Base-by-base conservation (phyloP, 2,113 vertebrate species). In the Triplophysa siluroides region DNA sequence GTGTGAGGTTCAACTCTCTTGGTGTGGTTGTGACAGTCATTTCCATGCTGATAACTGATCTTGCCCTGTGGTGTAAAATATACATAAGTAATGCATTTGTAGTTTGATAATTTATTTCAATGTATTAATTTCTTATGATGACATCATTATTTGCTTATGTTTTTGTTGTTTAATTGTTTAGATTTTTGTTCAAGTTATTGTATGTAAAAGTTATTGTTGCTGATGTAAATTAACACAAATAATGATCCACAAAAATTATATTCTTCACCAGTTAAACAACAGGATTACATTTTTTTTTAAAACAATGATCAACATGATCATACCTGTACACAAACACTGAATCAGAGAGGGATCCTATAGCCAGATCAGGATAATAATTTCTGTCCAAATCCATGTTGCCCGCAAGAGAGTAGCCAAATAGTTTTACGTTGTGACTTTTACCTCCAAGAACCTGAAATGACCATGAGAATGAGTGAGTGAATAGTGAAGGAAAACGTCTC, bases 331-430 rank as follows among this genome's bases (percentile, higher is more conserved):
- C 84, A 6, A 91, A 93, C 2, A 98, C 92, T 21, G 94, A 89
- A 85, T 99, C 96, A 11, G 96, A 96, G 61, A 99, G 94, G 12
- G 97, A 97, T 41, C 98, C 98, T 8, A 99, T 90, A 69, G 96
- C 97, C 87, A 99, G 80, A 81, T 99, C 98, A 18, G 96, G 96
- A 85, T 98, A 98, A 45, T 90, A 88, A 89, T 99, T 99, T 85
- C 61, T 87, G 84, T 99, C 98, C 86, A 99, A 88, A 88, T 99
- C 98, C 95, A 98, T 96, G 89, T 96, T 96, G 72, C 96, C 96
- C 65, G 96, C 95, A 87, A 99, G 88, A 67, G 98, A 98, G 86
- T 98, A 99, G 69, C 98, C 98, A 87, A 98, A 99, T 80, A 87
- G 90, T 41, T 0, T 81, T 11, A 89, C 89, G 14, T 78, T 80